Conservation (phyloP, 2,797 vertebrate species). For the Martes flavigula region DNA sequence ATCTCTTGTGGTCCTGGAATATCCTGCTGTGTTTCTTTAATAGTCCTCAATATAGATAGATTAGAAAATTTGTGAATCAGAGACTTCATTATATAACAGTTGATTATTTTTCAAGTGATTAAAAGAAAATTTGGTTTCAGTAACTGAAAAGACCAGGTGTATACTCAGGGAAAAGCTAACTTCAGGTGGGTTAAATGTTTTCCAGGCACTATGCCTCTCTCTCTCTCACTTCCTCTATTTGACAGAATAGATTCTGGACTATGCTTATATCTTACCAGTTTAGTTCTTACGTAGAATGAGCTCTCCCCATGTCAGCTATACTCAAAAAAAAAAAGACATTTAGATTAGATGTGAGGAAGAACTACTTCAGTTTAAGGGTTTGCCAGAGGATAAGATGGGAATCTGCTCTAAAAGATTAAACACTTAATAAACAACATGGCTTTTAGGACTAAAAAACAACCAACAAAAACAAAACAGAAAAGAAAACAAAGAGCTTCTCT, state of each 20-base stretch:
- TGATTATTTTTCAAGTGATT: slow-evolving; percentile 33
- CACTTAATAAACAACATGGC: not conserved
- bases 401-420: not conserved
- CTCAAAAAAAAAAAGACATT: not conserved
- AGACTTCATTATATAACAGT: slow-evolving; percentile 12
- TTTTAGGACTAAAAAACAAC: not conserved
- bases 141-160: not conserved
- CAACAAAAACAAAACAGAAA: not conserved
- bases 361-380: not conserved
- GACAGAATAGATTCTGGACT: not conserved
- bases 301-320: not conserved
- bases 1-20: not conserved
- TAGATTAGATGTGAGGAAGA: not conserved
- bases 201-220: not conserved
- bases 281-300: not conserved
- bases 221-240: not conserved
- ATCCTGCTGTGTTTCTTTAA: not conserved
- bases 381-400: not conserved
- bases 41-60: not conserved
- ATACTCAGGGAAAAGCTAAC: not conserved
- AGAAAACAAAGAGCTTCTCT: not conserved
- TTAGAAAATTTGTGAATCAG: not conserved
- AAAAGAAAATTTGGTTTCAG: slow-evolving; percentile 7
- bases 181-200: not conserved
- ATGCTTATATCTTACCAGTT: not conserved